Evolutionary conservation across 2,888 invertebrate genomes (phyloP).

Genomic region (Agrilus mali): DNA sequence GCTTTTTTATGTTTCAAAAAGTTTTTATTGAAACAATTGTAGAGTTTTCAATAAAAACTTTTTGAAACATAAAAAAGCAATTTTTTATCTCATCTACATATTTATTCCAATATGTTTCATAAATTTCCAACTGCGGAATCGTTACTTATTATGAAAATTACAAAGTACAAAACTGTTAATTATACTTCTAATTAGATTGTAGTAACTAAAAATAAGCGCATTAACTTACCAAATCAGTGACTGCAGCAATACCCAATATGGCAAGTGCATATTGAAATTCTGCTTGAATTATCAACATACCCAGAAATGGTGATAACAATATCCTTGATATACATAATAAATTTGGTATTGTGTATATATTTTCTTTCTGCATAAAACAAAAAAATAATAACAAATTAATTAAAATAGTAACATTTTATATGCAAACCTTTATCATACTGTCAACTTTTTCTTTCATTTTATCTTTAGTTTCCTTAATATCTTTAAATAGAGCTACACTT

Average conservation of each 20-base stretch:
- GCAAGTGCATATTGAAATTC: slow-evolving; percentile 71
- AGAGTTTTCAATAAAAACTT: too few relatives aligned
- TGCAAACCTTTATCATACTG: slow-evolving; percentile 56
- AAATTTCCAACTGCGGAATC: too few relatives aligned
- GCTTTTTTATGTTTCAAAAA: too few relatives aligned
- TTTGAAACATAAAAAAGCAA: too few relatives aligned
- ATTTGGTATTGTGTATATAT: slow-evolving; percentile 89
- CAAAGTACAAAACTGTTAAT: too few relatives aligned
- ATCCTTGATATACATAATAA: slow-evolving; percentile 78
- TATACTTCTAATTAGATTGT: too few relatives aligned
- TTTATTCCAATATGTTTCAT: too few relatives aligned
- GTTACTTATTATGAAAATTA: too few relatives aligned
- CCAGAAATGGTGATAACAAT: slow-evolving; percentile 74
- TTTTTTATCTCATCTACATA: too few relatives aligned
- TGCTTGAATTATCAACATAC: slow-evolving; percentile 74
- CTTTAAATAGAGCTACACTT: slow-evolving; percentile 52
- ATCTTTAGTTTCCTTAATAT: slow-evolving; percentile 56
- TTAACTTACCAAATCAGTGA: slow-evolving; percentile 71
- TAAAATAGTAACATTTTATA: background rate
- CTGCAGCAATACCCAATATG: slow-evolving; percentile 72
- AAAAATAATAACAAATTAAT: slow-evolving; percentile 1
- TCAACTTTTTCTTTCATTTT: slow-evolving; percentile 62
- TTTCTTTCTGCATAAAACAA: slow-evolving; percentile 51
- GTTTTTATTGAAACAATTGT: too few relatives aligned
- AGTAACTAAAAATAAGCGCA: too few relatives aligned